Evolutionary conservation across 2,888 invertebrate species (phyloP), one percentile per base, ranked within the genome.

Genomic region (Scaeva pyrastri): DNA sequence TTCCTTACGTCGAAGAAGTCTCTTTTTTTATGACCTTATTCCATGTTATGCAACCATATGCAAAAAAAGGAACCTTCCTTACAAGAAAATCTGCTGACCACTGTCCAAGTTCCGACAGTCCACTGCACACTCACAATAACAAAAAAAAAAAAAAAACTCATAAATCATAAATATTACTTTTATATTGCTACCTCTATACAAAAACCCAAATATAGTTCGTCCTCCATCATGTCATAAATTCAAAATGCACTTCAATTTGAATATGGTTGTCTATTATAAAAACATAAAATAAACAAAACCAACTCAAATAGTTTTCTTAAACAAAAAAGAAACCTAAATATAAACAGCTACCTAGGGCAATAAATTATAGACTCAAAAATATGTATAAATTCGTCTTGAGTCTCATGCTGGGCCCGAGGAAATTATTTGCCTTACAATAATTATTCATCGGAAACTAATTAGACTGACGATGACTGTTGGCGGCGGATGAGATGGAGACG

Each of bases 371-470:
- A 6, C 52, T 68, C 14, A 77, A 56, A 68, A 73, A 71, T 48
- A 64, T 64, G 39, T 14, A 71, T 23, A n/a, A n/a, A 21, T 50
- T 64, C 60, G 45, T 36, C 23, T 55, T 11, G 11, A 16, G 31
- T 14, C 48, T 36, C 84, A 75, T n/a, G 71, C 80, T 80, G 84
- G 6, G 84, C 41, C 16, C 0, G 10, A n/a, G 5, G 8, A 48
- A 26, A 21, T 50, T n/a, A 12, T 21, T 39, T 68, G 36, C 45
- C 39, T 4, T 10, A 26, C 6, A 43, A 55, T 55, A 52, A 41
- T 70, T 71, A 60, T 76, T 85, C 76, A 50, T 62, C 31, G 60
- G 31, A 85, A 73, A 73, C 80, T 85, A 85, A 85, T 85, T 85
- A 77, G 76, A 36, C 36, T 62, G 71, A 58, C 58, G 48, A 55